phyloP scores from a whole-genome alignment of 2,888 invertebrate genomes.

The Scaptomyza tumidula region DNA sequence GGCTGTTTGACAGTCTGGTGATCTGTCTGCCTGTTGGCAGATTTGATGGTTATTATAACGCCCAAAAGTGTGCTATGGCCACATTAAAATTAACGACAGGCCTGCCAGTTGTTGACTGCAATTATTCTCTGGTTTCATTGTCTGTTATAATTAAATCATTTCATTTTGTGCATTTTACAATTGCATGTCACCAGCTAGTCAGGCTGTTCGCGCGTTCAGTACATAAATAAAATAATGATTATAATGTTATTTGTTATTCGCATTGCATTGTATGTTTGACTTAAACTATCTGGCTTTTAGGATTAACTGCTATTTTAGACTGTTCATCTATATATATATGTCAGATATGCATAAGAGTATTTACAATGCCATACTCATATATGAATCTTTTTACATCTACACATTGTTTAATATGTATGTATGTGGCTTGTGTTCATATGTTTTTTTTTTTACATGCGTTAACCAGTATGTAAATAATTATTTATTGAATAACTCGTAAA shows the following conservation, averaged over 20 bases:
- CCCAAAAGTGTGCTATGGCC: conserved; percentile 47
- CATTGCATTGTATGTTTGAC: conserved; percentile 47
- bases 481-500: conserved; percentile 77
- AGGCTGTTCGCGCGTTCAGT: conserved; percentile 11
- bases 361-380: conserved; percentile 2
- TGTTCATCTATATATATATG: conserved; percentile 1
- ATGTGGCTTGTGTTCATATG: not conserved
- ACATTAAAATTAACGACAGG: conserved; percentile 55
- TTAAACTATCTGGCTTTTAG: conserved; percentile 67
- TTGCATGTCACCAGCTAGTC: conserved; percentile 57
- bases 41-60: conserved; percentile 51
- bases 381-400: not conserved
- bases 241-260: conserved; percentile 43
- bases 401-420: not conserved
- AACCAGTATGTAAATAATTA: conserved; percentile 56
- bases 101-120: conserved; percentile 57
- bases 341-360: conserved; percentile 5
- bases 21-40: conserved; percentile 34
- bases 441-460: not conserved
- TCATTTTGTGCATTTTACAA: conserved; percentile 75
- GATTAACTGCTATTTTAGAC: conserved; percentile 68
- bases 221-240: conserved; percentile 49
- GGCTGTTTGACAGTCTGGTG: conserved; percentile 24
- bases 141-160: conserved; percentile 80
- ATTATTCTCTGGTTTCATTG: conserved; percentile 75